phyloP scores from a whole-genome alignment of 2,797 vertebrate genomes.

The Syndactyla subalaris region DNA sequence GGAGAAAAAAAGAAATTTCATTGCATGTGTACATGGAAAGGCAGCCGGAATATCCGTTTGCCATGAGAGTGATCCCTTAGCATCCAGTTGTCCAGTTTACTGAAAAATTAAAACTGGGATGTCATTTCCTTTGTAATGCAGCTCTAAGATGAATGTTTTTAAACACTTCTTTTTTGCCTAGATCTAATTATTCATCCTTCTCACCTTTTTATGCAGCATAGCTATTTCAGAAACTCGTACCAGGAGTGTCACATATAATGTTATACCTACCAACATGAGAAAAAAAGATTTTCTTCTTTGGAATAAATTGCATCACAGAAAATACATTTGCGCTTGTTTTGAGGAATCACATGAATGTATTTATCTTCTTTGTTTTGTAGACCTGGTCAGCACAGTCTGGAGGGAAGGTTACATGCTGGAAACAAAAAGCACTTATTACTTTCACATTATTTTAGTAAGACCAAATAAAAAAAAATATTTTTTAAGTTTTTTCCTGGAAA shows the following conservation, averaged over 20 bases:
- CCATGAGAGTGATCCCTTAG: not conserved
- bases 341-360: not conserved
- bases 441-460: not conserved
- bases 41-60: accelerated
- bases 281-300: not conserved
- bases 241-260: not conserved
- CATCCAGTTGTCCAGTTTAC: not conserved
- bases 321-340: not conserved
- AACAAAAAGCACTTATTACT: not conserved
- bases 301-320: not conserved
- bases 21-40: not conserved
- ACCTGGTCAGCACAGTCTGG: not conserved
- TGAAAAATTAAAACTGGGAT: not conserved
- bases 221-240: not conserved
- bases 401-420: not conserved
- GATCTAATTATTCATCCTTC: not conserved
- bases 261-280: not conserved
- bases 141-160: not conserved
- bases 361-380: not conserved
- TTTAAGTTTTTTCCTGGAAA: not conserved
- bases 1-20: not conserved
- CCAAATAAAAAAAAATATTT: not conserved
- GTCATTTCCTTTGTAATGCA: not conserved
- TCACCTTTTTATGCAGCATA: not conserved
- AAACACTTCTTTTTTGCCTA: not conserved